Evolutionary conservation across 1,140 invertebrate species (phyloP).

Genomic region (Saccostrea glomerata): DNA sequence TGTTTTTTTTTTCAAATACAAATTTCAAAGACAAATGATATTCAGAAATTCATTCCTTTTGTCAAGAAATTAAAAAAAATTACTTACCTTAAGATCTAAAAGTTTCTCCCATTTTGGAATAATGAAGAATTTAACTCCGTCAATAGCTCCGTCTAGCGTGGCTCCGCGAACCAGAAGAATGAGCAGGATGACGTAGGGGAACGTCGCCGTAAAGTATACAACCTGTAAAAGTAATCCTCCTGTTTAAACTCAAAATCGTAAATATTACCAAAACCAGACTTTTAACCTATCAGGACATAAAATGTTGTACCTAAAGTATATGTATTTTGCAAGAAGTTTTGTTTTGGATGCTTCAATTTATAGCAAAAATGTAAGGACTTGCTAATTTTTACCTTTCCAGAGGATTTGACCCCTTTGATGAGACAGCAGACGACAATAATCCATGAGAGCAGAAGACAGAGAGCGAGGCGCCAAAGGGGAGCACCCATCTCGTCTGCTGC

Average conservation of each 20-base stretch:
- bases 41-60: no score
- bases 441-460: conserved; percentile 94
- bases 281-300: not conserved
- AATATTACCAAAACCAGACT: not conserved
- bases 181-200: conserved; percentile 91
- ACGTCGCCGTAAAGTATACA: conserved; percentile 98
- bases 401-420: conserved; percentile 98
- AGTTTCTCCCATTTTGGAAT: conserved; percentile 71
- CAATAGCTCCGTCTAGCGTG: conserved; percentile 88
- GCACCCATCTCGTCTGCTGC: conserved; percentile 86
- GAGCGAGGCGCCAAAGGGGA: conserved; percentile 95
- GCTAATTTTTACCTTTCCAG: conserved; percentile 94
- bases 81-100: conserved; percentile 64
- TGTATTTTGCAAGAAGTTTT: not conserved
- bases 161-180: conserved; percentile 90
- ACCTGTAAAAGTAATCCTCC: conserved; percentile 81
- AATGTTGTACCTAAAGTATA: not conserved
- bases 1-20: no score
- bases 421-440: conserved; percentile 97
- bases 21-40: no score
- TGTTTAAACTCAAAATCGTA: not conserved
- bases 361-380: no score
- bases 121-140: conserved; percentile 86
- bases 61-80: not conserved
- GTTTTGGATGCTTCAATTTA: not conserved